Evolutionary conservation across 2,888 invertebrate genomes (phyloP).

Genomic region (Molorchus minor): DNA sequence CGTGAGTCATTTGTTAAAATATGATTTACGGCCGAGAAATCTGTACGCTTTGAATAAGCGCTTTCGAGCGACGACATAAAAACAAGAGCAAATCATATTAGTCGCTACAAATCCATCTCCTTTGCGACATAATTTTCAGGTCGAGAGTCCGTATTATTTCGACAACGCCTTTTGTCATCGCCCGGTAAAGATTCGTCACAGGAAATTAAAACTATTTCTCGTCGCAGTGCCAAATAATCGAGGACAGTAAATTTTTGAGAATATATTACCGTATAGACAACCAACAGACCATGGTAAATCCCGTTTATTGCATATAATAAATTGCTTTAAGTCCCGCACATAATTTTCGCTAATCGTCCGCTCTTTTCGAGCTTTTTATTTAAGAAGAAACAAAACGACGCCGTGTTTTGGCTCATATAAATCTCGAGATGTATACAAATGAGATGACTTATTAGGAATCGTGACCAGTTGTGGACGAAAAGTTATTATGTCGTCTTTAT

Average conservation of each 20-base stretch:
- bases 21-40: no score
- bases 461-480: constrained; percentile 16
- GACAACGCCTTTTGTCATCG: constrained; percentile 37
- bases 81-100: no score
- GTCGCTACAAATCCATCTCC: no score
- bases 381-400: constrained; percentile 11
- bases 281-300: constrained; percentile 50
- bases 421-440: constrained; percentile 19
- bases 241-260: constrained; percentile 46
- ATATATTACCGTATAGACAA: constrained; percentile 49
- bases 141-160: constrained; percentile 26
- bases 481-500: no score
- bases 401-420: constrained; percentile 20
- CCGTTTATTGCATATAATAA: constrained; percentile 45
- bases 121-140: constrained; percentile 30
- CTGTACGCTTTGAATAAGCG: no score
- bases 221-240: constrained; percentile 48
- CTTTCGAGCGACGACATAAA: no score
- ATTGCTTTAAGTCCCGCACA: constrained; percentile 31
- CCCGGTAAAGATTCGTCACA: constrained; percentile 44
- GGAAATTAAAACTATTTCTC: constrained; percentile 50
- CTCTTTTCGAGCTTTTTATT: constrained; percentile 26
- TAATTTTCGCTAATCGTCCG: constrained; percentile 26
- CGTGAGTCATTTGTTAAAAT: no score
- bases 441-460: constrained; percentile 12